Evolutionary conservation across 2,797 vertebrate species (phyloP).

Genomic region (Enteromius afrohamiltoni): DNA sequence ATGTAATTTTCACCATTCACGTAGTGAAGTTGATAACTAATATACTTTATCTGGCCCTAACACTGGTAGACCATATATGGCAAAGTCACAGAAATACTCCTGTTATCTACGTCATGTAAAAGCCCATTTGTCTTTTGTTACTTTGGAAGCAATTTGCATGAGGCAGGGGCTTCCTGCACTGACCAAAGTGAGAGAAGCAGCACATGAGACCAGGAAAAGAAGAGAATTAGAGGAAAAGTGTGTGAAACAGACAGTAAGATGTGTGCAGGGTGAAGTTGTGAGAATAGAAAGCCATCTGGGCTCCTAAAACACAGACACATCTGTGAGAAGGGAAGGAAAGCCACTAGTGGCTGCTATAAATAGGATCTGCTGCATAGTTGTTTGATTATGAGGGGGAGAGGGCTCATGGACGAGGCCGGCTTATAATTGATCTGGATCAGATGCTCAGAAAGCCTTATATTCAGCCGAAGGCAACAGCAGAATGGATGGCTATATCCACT

Average conservation of each 20-base stretch:
- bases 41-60: constrained; percentile 62
- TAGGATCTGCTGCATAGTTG: constrained; percentile 75
- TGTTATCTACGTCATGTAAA: constrained; percentile 60
- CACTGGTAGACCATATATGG: constrained; percentile 73
- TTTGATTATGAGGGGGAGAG: constrained; percentile 76
- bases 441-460: constrained; percentile 11
- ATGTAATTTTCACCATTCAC: constrained; percentile 8
- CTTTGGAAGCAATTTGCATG: constrained; percentile 18
- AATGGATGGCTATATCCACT: constrained; percentile 46
- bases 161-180: constrained; percentile 24
- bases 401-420: constrained; percentile 66
- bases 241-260: constrained; percentile 21
- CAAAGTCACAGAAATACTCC: constrained; percentile 63
- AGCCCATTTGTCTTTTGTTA: constrained; percentile 60
- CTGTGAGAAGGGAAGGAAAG: constrained; percentile 43
- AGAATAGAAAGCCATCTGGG: constrained; percentile 28
- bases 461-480: background rate
- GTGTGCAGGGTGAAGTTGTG: constrained; percentile 30
- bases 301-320: constrained; percentile 27
- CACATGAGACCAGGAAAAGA: constrained; percentile 26
- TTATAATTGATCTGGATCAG: constrained; percentile 46
- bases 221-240: constrained; percentile 17
- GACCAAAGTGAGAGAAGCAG: constrained; percentile 23
- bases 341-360: constrained; percentile 69
- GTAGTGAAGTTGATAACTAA: constrained; percentile 54